Conservation (phyloP, 2,113 vertebrate genomes). For the Periophthalmodon schlosseri region DNA sequence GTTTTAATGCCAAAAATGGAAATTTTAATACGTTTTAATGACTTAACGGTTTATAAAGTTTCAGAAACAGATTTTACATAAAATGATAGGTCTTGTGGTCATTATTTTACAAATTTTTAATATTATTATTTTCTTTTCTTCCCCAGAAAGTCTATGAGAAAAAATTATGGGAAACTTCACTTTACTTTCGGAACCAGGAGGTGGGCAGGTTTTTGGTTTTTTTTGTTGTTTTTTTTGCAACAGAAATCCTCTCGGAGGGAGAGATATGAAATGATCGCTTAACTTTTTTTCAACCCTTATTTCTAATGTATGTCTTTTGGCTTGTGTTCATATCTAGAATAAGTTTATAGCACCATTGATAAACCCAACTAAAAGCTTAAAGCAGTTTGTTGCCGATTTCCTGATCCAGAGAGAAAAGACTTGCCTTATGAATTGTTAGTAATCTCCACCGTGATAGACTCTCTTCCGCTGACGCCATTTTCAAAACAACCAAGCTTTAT, state of each 20-base stretch:
- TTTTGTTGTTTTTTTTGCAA: not conserved
- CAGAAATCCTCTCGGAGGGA: not conserved
- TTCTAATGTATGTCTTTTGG: not conserved
- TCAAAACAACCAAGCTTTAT: slow-evolving; percentile 75
- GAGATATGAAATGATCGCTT: not conserved
- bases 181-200: no score
- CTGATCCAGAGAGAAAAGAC: not conserved
- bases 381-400: not conserved
- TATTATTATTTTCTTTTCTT: no score
- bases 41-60: no score
- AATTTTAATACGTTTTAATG: no score
- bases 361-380: not conserved
- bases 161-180: no score
- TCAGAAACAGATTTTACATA: no score
- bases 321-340: not conserved
- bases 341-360: not conserved
- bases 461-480: slow-evolving; percentile 64
- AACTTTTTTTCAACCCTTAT: not conserved
- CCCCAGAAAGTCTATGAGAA: no score
- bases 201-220: no score
- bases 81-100: no score
- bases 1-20: no score
- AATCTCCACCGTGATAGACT: not conserved
- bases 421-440: not conserved
- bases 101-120: no score